phyloP scores from a whole-genome alignment of 2,113 vertebrate genomes.

The Ramphastos sulfuratus region DNA sequence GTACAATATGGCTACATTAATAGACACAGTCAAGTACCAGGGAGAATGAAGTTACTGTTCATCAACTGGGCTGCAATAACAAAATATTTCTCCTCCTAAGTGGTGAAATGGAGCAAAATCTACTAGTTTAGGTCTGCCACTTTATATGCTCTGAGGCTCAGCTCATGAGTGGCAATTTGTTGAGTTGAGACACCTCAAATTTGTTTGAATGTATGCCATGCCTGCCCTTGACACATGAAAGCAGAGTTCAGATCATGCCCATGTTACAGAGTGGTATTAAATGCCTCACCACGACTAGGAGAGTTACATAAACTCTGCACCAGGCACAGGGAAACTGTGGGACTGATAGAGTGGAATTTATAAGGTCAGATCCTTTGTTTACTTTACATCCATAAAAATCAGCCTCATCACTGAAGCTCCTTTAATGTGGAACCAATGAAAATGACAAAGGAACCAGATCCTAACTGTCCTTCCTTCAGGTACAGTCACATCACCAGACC shows the following conservation, averaged over 20 bases:
- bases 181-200: not conserved
- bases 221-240: fast-evolving
- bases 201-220: not conserved
- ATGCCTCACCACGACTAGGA: not conserved
- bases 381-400: not conserved
- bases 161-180: not conserved
- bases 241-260: not conserved
- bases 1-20: not conserved
- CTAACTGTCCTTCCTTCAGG: not conserved
- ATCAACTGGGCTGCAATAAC: not conserved
- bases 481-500: not conserved
- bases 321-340: not conserved
- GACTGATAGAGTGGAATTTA: not conserved
- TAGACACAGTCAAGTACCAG: not conserved
- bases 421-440: not conserved
- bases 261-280: not conserved
- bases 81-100: not conserved
- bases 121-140: not conserved
- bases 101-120: not conserved
- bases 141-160: not conserved
- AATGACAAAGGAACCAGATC: not conserved
- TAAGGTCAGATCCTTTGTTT: not conserved
- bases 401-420: not conserved
- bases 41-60: not conserved
- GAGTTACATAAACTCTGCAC: not conserved